Evolutionary conservation across 2,113 vertebrate species (phyloP).

Genomic region (Lipophrys pholis): DNA sequence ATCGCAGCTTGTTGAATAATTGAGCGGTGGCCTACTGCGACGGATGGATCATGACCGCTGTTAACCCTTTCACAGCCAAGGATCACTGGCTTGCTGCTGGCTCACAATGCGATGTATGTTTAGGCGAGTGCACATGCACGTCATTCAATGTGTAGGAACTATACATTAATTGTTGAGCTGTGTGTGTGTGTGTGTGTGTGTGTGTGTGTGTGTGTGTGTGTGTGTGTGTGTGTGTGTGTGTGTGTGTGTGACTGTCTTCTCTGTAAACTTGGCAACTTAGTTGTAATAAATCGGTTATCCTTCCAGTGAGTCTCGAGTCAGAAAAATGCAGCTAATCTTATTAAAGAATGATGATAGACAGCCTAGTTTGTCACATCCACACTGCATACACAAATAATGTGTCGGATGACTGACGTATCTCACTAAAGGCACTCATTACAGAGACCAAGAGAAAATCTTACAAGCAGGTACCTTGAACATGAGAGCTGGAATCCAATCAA

Average conservation of each 20-base stretch:
- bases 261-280: too few species aligned
- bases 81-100: conserved; percentile 39
- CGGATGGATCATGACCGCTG: conserved; percentile 66
- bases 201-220: neutral
- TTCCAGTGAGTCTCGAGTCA: too few species aligned
- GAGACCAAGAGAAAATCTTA: neutral
- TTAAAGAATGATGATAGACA: too few species aligned
- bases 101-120: conserved; percentile 24
- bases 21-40: conserved; percentile 58
- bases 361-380: too few species aligned
- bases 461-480: neutral
- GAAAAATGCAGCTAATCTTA: too few species aligned
- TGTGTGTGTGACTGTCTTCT: neutral
- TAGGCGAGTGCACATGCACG: neutral
- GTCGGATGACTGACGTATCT: too few species aligned
- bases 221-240: neutral
- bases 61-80: conserved; percentile 77
- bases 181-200: conserved; percentile 3
- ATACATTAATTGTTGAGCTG: neutral
- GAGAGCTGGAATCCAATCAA: neutral
- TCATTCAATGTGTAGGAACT: conserved; percentile 18
- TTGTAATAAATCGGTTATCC: too few species aligned
- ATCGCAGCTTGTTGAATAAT: conserved; percentile 78
- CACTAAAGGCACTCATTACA: too few species aligned
- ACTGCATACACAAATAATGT: too few species aligned